These are phyloP conservation scores for Chaetorhynchus papuensis DNA, from an alignment of 2,113 vertebrate genomes.

Conservation along the genomic window DNA sequence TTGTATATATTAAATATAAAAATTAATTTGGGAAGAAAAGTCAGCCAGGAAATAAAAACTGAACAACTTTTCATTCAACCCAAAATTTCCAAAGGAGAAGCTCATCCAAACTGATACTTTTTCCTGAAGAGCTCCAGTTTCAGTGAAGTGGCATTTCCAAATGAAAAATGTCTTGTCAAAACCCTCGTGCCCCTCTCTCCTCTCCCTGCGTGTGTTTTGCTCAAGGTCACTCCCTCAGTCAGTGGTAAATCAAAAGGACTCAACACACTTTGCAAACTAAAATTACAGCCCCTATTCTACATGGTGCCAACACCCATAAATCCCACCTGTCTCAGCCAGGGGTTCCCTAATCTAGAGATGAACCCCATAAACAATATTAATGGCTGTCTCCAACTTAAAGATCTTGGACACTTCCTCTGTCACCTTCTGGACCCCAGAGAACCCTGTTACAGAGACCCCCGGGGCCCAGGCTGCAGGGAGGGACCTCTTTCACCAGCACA, in stretches of 20 bases:
- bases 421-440: background rate
- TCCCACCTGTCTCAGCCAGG: background rate
- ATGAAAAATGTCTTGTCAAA: constrained; percentile 46
- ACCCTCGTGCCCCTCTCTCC: background rate
- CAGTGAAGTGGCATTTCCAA: constrained; percentile 8
- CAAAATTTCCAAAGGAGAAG: background rate
- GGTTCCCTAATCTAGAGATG: background rate
- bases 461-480: background rate
- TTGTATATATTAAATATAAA: background rate
- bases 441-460: background rate
- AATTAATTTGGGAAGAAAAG: background rate
- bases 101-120: background rate
- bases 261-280: constrained; percentile 24
- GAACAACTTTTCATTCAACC: background rate
- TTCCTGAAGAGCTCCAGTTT: background rate
- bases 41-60: background rate
- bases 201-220: background rate
- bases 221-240: constrained; percentile 57
- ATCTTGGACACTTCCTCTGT: background rate
- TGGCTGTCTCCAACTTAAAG: background rate
- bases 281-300: constrained; percentile 28
- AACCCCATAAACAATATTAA: background rate
- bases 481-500: background rate
- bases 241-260: constrained; percentile 49
- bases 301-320: constrained; percentile 14